These are phyloP conservation scores for Zelleria hepariella DNA, from an alignment of 2,888 invertebrate species.

Conservation along the genomic window DNA sequence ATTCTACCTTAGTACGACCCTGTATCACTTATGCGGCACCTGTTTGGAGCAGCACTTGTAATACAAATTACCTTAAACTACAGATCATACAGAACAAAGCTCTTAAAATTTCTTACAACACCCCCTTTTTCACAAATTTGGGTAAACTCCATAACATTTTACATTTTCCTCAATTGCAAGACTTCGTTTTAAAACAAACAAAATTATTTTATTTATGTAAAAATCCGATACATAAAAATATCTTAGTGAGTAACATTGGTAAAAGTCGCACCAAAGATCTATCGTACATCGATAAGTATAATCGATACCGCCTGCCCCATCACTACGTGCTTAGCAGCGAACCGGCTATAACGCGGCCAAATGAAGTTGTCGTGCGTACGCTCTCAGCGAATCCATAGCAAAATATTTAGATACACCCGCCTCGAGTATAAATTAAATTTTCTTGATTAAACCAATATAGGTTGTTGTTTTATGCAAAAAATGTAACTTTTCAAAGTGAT, in stretches of 20 bases:
- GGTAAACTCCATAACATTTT: background rate
- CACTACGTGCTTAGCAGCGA: no score
- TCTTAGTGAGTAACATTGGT: background rate
- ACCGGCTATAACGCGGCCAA: no score
- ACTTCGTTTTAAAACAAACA: background rate
- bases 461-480: no score
- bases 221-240: background rate
- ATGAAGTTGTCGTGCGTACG: no score
- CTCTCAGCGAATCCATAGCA: no score
- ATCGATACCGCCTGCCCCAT: no score
- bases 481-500: no score
- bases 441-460: no score
- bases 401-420: no score
- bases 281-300: background rate
- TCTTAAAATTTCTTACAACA: background rate
- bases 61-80: background rate
- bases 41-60: constrained; percentile 1
- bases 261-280: background rate
- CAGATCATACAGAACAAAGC: background rate
- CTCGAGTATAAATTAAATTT: no score
- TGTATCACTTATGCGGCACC: background rate
- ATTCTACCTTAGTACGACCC: background rate
- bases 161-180: background rate
- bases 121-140: background rate
- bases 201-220: background rate